Base-by-base conservation (phyloP, 2,797 vertebrate genomes). In the Astyanax mexicanus region DNA sequence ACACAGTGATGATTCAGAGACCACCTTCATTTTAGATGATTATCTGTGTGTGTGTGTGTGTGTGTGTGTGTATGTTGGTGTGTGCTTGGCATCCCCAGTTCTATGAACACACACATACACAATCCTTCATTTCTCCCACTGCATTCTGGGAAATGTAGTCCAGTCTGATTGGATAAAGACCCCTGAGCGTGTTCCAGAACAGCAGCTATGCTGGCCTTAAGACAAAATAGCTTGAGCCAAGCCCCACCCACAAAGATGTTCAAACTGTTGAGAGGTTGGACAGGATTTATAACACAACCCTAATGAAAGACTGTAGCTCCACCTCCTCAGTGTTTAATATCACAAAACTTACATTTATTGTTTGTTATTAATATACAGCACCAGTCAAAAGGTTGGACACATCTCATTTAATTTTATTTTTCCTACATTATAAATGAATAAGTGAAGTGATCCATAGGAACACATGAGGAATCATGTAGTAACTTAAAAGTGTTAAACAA, bases 151-250 rank as follows among this genome's bases (percentile, higher is more conserved):
- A 69, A 23, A 0, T 17, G 25, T n/a, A 66, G 44, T 71, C 40
- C 54, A 19, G 12, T 37, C 19, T 35, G 12, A 35, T 49, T 19
- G 23, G 44, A 65, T 70, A 17, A 3, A 38, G 64, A 52, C 15
- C 64, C 78, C 81, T 77, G 78, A 82, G 78, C 51, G 52, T n/a
- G 45, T 27, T n/a, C 35, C 72, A 13, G 27, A 68, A 38, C 19
- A 19, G 13, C 54, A 32, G 54, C 27, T n/a, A 27, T 17, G 54
- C 29, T 42, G 49, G 19, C 9, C 21, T 72, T 37, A 19, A 27
- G 35, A 51, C 4, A 1, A 32, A 40, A 17, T 23, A 32, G 47
- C n/a, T 10, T 23, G 27, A 1, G 55, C 52, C 52, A 55, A 6
- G 13, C 12, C 55, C 25, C 8, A 6, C 52, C 25, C 13, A 29